Base-by-base conservation (phyloP, 1,140 invertebrate species). In the Drosophila sproati region DNA sequence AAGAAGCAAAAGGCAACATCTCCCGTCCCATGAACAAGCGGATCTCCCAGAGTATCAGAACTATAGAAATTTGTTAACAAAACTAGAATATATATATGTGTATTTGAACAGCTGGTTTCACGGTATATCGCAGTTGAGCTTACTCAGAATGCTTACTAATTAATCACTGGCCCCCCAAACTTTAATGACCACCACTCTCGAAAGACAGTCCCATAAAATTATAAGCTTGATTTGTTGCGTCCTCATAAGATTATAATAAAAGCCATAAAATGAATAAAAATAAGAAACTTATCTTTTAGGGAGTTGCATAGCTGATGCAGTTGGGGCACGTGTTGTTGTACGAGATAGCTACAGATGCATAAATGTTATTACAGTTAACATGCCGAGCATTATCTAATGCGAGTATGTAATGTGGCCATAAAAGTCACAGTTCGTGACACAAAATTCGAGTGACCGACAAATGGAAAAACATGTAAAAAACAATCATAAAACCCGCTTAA, bases 361-460 rank as follows among this genome's bases (percentile, higher is more conserved):
- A 45, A 60, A 63, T 75, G 32, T 73, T 52, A 75, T 48, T 62
- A 62, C 32, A 10, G 57, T 52, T 64, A 55, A 48, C 45, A 63
- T 48, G 51, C 20, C 45, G 48, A 35, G 55, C 64, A 81, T 89
- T 89, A 88, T 83, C 71, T 88, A 88, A 89, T 78, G 31, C 12
- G 57, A 50, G 48, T 50, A 80, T 78, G 67, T 88, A 88, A 82
- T 78, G 67, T 52, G 55, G 52, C 57, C 72, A 62, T 75, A 50
- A 77, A 82, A 77, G 83, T 83, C 85, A 73, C 77, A 88, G 85
- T 89, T 88, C 78, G 78, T 78, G 83, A 70, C 80, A 73, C 70
- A 70, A 68, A 77, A 73, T 55, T 71, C 67, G 34, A 51, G 50
- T 60, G 55, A 48, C 59, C 60, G 56, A 12, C 47, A 71, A 29